Evolutionary conservation across 2,113 vertebrate genomes (phyloP).

Genomic region (Spizaetus ornatus): DNA sequence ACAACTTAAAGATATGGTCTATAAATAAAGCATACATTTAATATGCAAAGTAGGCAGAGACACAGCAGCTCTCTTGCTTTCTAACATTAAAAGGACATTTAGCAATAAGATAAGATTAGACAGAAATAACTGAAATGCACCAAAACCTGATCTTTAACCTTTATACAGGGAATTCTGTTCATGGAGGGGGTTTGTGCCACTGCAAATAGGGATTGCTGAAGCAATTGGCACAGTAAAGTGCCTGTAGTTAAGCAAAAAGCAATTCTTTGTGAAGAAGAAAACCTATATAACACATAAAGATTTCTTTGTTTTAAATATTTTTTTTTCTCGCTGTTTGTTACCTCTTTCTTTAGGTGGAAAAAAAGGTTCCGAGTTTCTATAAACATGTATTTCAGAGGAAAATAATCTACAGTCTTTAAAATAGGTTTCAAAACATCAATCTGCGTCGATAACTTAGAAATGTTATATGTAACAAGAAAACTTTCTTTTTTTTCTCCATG

Average conservation of each 20-base stretch:
- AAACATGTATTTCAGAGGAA: not conserved
- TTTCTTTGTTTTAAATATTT: not conserved
- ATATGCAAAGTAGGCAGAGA: not conserved
- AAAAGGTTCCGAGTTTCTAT: not conserved
- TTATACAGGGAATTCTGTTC: not conserved
- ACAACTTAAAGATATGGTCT: not conserved
- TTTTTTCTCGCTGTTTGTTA: not conserved
- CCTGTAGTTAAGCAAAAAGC: not conserved
- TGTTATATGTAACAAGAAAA: not conserved
- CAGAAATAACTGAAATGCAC: not conserved
- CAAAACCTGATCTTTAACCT: not conserved
- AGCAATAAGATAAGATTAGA: not conserved
- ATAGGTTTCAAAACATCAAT: not conserved
- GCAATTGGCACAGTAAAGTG: not conserved
- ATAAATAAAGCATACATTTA: not conserved
- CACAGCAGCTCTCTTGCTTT: not conserved
- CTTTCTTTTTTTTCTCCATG: accelerated
- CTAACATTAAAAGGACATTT: not conserved
- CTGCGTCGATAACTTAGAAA: accelerated
- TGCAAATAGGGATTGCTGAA: not conserved
- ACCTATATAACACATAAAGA: accelerated
- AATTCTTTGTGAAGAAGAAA: not conserved
- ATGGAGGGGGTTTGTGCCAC: accelerated
- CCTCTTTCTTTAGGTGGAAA: not conserved
- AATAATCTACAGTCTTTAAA: not conserved